Evolutionary conservation across 2,888 invertebrate genomes (phyloP).

Genomic region (Drosophila antonietae): DNA sequence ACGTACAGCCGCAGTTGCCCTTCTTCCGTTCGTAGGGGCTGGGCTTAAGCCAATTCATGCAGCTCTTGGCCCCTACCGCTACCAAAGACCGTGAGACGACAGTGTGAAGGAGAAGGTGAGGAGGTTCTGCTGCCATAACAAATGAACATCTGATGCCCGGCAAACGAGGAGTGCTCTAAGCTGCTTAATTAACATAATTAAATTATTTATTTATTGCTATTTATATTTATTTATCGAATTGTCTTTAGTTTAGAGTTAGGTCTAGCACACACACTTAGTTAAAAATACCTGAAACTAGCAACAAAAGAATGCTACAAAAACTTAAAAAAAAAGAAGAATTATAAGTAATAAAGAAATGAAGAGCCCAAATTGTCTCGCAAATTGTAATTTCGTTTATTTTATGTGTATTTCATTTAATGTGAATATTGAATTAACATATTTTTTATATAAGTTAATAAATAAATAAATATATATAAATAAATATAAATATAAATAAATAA

Average conservation of each 20-base stretch:
- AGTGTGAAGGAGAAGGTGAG: constrained; percentile 33
- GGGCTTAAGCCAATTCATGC: constrained; percentile 53
- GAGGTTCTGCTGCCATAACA: constrained; percentile 69
- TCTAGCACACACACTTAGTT: constrained; percentile 64
- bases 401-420: constrained; percentile 54
- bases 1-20: constrained; percentile 78
- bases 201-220: constrained; percentile 40
- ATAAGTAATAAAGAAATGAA: constrained; percentile 41
- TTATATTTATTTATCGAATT: constrained; percentile 54
- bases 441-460: constrained; percentile 26
- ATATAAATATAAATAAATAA: constrained; percentile 41
- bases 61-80: constrained; percentile 52
- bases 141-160: constrained; percentile 52
- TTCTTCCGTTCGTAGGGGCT: constrained; percentile 66
- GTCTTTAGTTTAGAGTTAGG: constrained; percentile 43
- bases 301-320: constrained; percentile 77
- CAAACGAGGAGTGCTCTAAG: constrained; percentile 56
- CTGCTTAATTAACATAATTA: constrained; percentile 48
- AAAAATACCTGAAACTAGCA: constrained; percentile 67
- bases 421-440: constrained; percentile 58
- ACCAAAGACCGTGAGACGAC: constrained; percentile 64
- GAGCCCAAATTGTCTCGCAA: constrained; percentile 52
- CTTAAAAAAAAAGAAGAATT: constrained; percentile 61
- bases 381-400: constrained; percentile 46
- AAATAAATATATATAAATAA: constrained; percentile 37